A percentile compares a stretch with the other conserved stretches of the same genome.
phyloP scores from a whole-genome alignment of 2,888 invertebrate genomes.

The Brassicogethes aeneus region DNA sequence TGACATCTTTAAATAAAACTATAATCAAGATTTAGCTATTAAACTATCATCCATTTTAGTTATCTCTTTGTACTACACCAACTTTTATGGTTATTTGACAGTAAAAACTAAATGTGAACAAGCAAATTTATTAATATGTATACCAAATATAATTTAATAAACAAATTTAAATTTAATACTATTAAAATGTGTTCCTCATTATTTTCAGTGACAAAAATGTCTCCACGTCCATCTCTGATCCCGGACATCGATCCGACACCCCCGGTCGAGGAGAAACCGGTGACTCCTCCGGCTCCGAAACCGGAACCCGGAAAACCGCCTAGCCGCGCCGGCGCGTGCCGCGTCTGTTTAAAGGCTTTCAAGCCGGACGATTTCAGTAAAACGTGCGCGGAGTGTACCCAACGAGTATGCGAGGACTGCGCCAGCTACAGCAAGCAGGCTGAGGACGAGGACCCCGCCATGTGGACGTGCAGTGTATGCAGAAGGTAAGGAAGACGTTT shows the following conservation, averaged over 20 bases:
- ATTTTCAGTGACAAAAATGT: constrained; percentile 59
- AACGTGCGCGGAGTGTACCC: constrained; percentile 83
- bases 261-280: constrained; percentile 41
- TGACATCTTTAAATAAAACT: too few relatives aligned
- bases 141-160: too few relatives aligned
- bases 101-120: too few relatives aligned
- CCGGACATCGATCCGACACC: constrained; percentile 41
- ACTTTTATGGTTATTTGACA: too few relatives aligned
- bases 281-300: constrained; percentile 39
- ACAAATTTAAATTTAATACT: too few relatives aligned
- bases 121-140: too few relatives aligned
- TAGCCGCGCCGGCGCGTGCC: constrained; percentile 67
- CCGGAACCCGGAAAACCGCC: constrained; percentile 63
- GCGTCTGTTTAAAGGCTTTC: constrained; percentile 81
- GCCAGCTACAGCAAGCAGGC: constrained; percentile 83
- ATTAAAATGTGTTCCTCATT: too few relatives aligned
- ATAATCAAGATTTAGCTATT: too few relatives aligned
- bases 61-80: too few relatives aligned
- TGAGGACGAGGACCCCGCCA: constrained; percentile 74
- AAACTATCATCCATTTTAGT: too few relatives aligned
- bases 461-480: constrained; percentile 86
- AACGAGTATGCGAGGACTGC: constrained; percentile 84
- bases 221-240: constrained; percentile 53
- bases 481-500: constrained; percentile 46
- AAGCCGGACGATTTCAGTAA: constrained; percentile 82